Evolutionary conservation across 1,140 invertebrate genomes (phyloP), one percentile per base, ranked within the genome.

Genomic region (Geopemphigus sp.): DNA sequence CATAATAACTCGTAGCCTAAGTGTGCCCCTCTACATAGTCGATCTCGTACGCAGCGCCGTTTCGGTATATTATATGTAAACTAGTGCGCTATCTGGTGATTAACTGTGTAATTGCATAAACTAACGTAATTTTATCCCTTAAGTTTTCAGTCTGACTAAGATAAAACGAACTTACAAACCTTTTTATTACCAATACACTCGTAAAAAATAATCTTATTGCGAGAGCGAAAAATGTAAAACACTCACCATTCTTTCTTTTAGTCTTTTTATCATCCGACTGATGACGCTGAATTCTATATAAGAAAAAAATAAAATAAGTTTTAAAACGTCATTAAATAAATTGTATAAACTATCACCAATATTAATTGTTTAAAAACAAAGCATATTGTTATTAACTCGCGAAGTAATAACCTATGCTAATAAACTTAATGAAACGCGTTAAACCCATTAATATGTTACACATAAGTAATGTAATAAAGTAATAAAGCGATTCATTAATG

Each of bases 201-300:
- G n/a, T n/a, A n/a, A n/a, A 63, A 63, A 0, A 63, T 5, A 63
- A 63, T 72, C 68, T 72, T n/a, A 72, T 72, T 47, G 53, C 53
- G 6, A 32, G 11, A 32, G 15, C 47, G 47, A 50, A 72, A 32
- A 70, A 53, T 26, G 14, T 14, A 5, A 26, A 72, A 72, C 47
- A 72, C 68, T 72, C 15, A 72, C 68, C 68, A 72, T 5, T 29
- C 54, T 72, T 54, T n/a, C 32, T 39, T 4, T 39, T 39, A 39
- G 32, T 29, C 5, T n/a, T 72, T 17, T 70, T 15, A 72, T 53
- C 26, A 4, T 54, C 26, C 10, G 24, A 53, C 68, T 54, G 17
- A 53, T 72, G 50, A 72, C 17, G 47, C 47, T 53, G 17, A 29
- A 32, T 53, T 72, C 68, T 72, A 26, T 24, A 68, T 50, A 68